Percentiles rank a stretch among this genome's conserved stretches.
Evolutionary conservation across 1,140 invertebrate genomes (phyloP).

Genomic region (Aphelinus certus): DNA sequence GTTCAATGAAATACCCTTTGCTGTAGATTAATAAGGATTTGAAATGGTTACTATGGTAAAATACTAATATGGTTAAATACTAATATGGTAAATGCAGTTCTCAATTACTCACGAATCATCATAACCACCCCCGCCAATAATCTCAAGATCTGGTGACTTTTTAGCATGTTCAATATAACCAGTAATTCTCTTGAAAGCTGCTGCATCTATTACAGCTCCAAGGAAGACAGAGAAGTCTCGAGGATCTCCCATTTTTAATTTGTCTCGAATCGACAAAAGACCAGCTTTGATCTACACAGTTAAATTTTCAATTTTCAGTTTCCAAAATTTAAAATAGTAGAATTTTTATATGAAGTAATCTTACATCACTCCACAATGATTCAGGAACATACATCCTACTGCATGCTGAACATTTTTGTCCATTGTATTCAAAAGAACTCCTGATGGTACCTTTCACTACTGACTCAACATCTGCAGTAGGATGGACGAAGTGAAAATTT

Average conservation of each 20-base stretch:
- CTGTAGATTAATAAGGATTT: slow-evolving; percentile 58
- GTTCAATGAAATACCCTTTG: slow-evolving; percentile 93
- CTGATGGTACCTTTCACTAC: slow-evolving; percentile 88
- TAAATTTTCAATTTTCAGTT: not conserved
- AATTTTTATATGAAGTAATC: not conserved
- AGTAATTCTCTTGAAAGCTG: slow-evolving; percentile 90
- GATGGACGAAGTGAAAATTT: slow-evolving; percentile 98
- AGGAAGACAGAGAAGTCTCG: slow-evolving; percentile 86
- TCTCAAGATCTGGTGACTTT: slow-evolving; percentile 77
- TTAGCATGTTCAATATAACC: slow-evolving; percentile 93
- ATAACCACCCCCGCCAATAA: slow-evolving; percentile 90
- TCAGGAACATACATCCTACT: slow-evolving; percentile 95
- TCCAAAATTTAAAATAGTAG: not conserved
- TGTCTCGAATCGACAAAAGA: slow-evolving; percentile 71
- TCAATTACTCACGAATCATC: slow-evolving; percentile 75
- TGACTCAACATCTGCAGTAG: slow-evolving; percentile 84
- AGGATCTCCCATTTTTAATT: slow-evolving; percentile 88
- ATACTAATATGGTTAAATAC: too few relatives aligned
- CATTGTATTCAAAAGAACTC: slow-evolving; percentile 94
- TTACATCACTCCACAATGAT: slow-evolving; percentile 86
- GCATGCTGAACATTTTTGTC: slow-evolving; percentile 99
- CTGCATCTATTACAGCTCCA: slow-evolving; percentile 95
- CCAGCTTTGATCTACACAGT: slow-evolving; percentile 76
- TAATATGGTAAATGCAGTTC: not conserved
- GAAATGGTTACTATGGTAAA: too few relatives aligned